Evolutionary conservation across 2,888 invertebrate genomes (phyloP), one percentile per base, ranked within the genome.

Genomic region (Cerastis rubricosa): DNA sequence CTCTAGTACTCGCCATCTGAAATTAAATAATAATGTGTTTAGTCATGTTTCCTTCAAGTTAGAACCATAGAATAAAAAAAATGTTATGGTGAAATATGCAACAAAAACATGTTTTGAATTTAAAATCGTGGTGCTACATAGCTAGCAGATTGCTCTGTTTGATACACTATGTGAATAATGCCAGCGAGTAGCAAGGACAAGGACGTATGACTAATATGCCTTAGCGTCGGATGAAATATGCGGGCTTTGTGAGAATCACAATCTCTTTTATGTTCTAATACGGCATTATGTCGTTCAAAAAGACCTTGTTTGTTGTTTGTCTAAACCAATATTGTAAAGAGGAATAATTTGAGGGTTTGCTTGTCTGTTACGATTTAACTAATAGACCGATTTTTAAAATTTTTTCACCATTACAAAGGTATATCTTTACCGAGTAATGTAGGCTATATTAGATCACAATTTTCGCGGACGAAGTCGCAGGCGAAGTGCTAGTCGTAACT

Each of bases 1-100:
- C 75, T 98, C 98, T 88, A 98, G 96, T 65, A 98, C 96, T 90
- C 98, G 97, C 98, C 98, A 98, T 92, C 98, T 98, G 93, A 78
- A 96, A 87, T 72, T 35, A 54, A 73, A 74, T 66, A 64, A 57
- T 29, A 25, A 61, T 0, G 19, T 51, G 19, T 51, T 66, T 14
- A 63, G 11, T 51, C 19, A 35, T 14, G 1, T 76, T 59, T 59
- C 22, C 47, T 14, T 54, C 51, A 43, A 40, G 6, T 35, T 71
- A 17, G 17, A 25, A 22, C n/a, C 7, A 22, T 40, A n/a, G 35
- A 12, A 19, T 17, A 45, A 35, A 7, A 29, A 64, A 69, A n/a
- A n/a, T n/a, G 22, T 43, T 45, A 29, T 1, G 14, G 7, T 25
- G 17, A 78, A 75, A 70, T 57, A 76, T 40, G 29, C n/a, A 80